A percentile compares a stretch with the other conserved stretches of the same genome.
These are phyloP conservation scores for Mesocentrotus franciscanus DNA, from an alignment of 53 echinoderm and acorn worm genomes.

Conservation along the genomic window DNA sequence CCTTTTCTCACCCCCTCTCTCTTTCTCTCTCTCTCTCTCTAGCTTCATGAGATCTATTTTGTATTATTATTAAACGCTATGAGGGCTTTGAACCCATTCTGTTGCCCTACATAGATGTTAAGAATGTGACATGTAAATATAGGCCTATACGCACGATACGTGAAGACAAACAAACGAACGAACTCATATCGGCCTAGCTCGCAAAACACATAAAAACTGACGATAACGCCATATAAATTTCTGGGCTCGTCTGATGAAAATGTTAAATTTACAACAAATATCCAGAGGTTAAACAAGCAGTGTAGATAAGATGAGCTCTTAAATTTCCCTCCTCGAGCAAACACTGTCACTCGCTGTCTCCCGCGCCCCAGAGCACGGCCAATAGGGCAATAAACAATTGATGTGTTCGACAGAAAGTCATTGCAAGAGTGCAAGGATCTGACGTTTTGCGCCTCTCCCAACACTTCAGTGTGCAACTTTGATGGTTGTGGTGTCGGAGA, in stretches of 20 bases:
- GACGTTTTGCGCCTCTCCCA: neutral
- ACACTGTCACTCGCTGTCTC: constrained; percentile 57
- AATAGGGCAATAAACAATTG: constrained; percentile 52
- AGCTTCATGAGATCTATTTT: neutral
- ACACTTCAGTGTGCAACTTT: neutral
- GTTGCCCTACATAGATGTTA: neutral
- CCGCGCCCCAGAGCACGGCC: neutral
- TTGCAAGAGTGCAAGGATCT: neutral
- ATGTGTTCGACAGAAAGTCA: neutral
- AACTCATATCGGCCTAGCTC: neutral
- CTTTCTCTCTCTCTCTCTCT: neutral
- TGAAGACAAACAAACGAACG: neutral
- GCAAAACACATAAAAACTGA: constrained; percentile 29
- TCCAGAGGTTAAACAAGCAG: constrained; percentile 54
- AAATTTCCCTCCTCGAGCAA: constrained; percentile 27
- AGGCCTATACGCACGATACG: neutral
- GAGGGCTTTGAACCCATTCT: neutral
- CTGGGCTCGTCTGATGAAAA: constrained; percentile 22
- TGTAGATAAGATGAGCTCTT: constrained; percentile 48
- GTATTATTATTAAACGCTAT: neutral
- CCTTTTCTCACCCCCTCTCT: neutral
- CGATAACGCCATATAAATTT: constrained; percentile 50
- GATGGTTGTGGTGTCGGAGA: no score
- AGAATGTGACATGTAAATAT: neutral
- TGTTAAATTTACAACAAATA: constrained; percentile 55